A percentile compares a stretch with the other conserved stretches of the same genome.
Conservation (phyloP, 2,888 invertebrate species). For the Ommatoiulus sabulosus region DNA sequence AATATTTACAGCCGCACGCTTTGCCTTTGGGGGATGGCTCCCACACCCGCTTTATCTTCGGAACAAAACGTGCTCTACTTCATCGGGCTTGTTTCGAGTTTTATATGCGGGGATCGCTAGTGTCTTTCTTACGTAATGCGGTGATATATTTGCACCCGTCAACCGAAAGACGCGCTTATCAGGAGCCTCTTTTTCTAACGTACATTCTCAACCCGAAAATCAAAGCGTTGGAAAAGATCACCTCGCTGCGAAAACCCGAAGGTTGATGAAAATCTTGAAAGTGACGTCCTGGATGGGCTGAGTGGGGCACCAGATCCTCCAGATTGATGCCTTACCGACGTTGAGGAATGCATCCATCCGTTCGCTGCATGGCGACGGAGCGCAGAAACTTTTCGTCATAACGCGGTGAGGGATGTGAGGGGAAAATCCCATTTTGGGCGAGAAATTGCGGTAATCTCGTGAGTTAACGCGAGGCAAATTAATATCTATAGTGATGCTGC, state of each 20-base stretch:
- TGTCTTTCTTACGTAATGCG: background rate
- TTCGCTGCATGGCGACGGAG: no score
- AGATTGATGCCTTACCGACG: no score
- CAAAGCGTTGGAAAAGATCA: background rate
- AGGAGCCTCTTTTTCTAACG: background rate
- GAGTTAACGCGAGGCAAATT: no score
- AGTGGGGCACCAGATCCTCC: no score
- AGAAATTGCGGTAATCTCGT: no score
- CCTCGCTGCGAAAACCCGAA: background rate
- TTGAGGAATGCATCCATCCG: no score
- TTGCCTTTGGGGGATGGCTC: background rate
- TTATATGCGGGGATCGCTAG: background rate
- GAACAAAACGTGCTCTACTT: slow-evolving; percentile 28
- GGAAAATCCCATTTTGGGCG: no score
- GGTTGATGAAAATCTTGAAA: no score
- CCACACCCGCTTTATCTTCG: background rate
- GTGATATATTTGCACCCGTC: slow-evolving; percentile 25
- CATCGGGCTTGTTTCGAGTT: background rate
- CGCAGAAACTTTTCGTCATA: no score
- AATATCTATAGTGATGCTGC: no score
- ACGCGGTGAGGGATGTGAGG: no score
- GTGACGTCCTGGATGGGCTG: no score
- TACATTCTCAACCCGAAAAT: background rate
- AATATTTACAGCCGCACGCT: background rate
- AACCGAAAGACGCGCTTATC: background rate